phyloP scores from a whole-genome alignment of 1,140 invertebrate species.

The Drusus annulatus region DNA sequence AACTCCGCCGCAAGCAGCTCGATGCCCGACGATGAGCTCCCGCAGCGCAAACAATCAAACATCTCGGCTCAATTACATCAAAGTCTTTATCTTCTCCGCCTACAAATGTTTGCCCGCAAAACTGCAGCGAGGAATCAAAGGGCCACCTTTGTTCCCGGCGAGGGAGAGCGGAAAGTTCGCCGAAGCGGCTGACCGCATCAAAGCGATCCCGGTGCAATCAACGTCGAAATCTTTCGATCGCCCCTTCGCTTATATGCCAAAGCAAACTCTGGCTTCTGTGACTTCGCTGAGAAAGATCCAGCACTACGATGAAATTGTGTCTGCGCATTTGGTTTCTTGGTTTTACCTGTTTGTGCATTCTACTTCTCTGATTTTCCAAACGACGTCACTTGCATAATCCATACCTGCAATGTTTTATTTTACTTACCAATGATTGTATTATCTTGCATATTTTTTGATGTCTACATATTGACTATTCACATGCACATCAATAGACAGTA shows the following conservation, averaged over 20 bases:
- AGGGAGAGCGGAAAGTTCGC: background rate
- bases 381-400: too few relatives aligned
- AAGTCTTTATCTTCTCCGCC: constrained; percentile 20
- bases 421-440: too few relatives aligned
- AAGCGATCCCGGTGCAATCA: constrained; percentile 53
- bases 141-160: constrained; percentile 5
- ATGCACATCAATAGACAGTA: too few relatives aligned
- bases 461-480: too few relatives aligned
- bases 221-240: constrained; percentile 58
- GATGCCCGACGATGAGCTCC: background rate
- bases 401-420: too few relatives aligned
- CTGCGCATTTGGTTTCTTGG: too few relatives aligned
- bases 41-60: constrained; percentile 9
- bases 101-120: constrained; percentile 19
- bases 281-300: too few relatives aligned
- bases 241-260: constrained; percentile 16
- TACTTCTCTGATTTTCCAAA: too few relatives aligned
- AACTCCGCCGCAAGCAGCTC: background rate
- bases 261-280: too few relatives aligned
- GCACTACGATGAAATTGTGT: too few relatives aligned
- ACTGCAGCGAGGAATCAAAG: constrained; percentile 9
- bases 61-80: constrained; percentile 19
- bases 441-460: too few relatives aligned
- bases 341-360: too few relatives aligned
- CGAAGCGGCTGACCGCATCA: constrained; percentile 50